These are phyloP conservation scores for Solea solea DNA, from an alignment of 2,113 vertebrate species.

Conservation along the genomic window DNA sequence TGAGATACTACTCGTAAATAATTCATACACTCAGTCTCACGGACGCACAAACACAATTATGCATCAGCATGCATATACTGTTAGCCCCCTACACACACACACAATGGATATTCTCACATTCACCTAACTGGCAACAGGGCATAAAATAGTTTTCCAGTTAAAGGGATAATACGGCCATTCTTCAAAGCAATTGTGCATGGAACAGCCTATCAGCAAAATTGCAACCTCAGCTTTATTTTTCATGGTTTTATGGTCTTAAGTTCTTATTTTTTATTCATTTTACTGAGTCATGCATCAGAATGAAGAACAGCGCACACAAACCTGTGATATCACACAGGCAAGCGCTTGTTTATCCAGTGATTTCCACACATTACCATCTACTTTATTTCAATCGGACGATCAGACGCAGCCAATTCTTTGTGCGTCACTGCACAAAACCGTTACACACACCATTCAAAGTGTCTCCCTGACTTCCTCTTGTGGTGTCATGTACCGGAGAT, in stretches of 20 bases:
- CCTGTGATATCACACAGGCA: slow-evolving; percentile 6
- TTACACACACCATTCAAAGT: neutral
- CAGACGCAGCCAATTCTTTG: slow-evolving; percentile 25
- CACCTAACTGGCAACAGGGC: slow-evolving; percentile 3
- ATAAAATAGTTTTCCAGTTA: slow-evolving; percentile 51
- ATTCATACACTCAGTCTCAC: slow-evolving; percentile 63
- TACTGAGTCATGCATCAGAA: slow-evolving; percentile 12
- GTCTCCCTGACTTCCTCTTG: neutral
- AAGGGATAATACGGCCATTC: slow-evolving; percentile 54
- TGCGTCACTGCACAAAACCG: slow-evolving; percentile 17
- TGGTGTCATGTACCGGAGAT: neutral
- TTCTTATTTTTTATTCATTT: slow-evolving; percentile 35
- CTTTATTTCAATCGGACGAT: slow-evolving; percentile 26
- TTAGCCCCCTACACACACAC: neutral
- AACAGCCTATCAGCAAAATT: slow-evolving; percentile 41
- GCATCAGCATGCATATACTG: slow-evolving; percentile 37
- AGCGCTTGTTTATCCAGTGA: slow-evolving; percentile 6
- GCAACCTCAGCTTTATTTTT: slow-evolving; percentile 43
- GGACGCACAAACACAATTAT: slow-evolving; percentile 40
- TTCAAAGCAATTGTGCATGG: slow-evolving; percentile 47
- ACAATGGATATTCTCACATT: slow-evolving; percentile 9
- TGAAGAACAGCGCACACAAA: neutral
- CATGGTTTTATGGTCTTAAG: slow-evolving; percentile 20
- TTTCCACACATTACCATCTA: slow-evolving; percentile 13
- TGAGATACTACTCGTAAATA: slow-evolving; percentile 72